phyloP scores from a whole-genome alignment of 2,113 vertebrate species.

The Apaloderma vittatum region DNA sequence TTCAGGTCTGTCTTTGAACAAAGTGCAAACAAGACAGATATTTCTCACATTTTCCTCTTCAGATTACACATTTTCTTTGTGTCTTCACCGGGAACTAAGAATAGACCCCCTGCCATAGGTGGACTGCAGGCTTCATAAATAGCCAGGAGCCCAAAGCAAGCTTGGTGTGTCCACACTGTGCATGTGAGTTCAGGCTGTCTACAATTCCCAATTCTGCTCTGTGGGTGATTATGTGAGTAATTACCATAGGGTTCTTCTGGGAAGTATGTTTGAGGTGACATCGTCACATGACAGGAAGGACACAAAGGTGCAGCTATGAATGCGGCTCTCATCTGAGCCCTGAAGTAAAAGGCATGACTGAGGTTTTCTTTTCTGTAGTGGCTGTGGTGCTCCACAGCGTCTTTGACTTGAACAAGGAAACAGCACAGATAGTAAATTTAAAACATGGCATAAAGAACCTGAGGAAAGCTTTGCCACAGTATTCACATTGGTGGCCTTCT shows the following conservation, averaged over 20 bases:
- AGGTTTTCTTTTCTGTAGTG: neutral
- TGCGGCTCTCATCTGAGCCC: neutral
- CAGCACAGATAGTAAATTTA: neutral
- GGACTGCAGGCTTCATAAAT: neutral
- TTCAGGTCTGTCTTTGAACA: neutral
- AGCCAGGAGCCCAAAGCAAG: neutral
- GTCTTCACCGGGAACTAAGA: neutral
- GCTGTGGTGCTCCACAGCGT: neutral
- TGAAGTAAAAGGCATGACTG: neutral
- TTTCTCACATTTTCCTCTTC: neutral
- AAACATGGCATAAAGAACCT: neutral
- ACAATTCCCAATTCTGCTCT: neutral
- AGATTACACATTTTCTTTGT: neutral
- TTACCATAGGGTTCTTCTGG: neutral
- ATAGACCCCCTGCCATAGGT: neutral
- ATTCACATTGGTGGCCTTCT: neutral
- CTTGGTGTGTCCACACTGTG: rapidly evolving
- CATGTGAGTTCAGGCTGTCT: neutral
- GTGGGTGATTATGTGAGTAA: neutral
- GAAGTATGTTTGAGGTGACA: neutral
- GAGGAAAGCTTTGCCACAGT: neutral
- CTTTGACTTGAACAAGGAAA: neutral
- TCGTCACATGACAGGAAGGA: neutral
- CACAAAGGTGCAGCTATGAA: neutral
- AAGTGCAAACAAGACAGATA: neutral